Evolutionary conservation across 35 echinoderm and acorn worm species (phyloP), one percentile per base, ranked within the genome.

Genomic region (Ophioderma brevispina): DNA sequence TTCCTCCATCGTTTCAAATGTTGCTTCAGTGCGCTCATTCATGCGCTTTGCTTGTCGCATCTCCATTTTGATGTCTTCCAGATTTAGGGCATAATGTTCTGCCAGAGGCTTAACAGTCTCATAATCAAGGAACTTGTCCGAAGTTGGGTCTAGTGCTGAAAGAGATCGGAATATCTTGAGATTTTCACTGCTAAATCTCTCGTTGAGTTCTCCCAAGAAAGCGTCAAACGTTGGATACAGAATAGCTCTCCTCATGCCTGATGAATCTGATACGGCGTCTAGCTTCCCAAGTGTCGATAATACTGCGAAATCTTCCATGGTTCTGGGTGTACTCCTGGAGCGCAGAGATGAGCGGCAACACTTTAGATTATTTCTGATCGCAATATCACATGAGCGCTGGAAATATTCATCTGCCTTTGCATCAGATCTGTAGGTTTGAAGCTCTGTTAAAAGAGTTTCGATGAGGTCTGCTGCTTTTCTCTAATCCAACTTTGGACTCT

Each of bases 31-130:
- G 0, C 86, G 19, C n/a, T 41, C 86, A 19, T 42, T 88, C 86
- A 88, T 88, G 0, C 37, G 21, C 37, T 89, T 89, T 46, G 87
- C 87, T 80, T 80, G 76, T 80, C 77, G 36, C 87, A 89, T 89
- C 38, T 89, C 87, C 36, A 40, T 31, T 31, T 70, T 25, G n/a
- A 13, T 70, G 6, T 70, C 87, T 55, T 89, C 87, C n/a, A n/a
- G n/a, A n/a, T n/a, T n/a, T n/a, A n/a, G 86, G 18, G 36, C 77
- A n/a, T 88, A 88, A 77, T 88, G 86, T 21, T 30, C 75, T 78
- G 32, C 86, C 38, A 88, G 85, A 40, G 40, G 86, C 40, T 32
- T 88, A 28, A 88, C 40, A 39, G 28, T 88, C 0, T 88, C 32
- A 40, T 77, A 88, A 33, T 87, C 63, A 30, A 87, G 63, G 32